phyloP scores from a whole-genome alignment of 2,797 vertebrate species.

The Decapterus maruadsi region DNA sequence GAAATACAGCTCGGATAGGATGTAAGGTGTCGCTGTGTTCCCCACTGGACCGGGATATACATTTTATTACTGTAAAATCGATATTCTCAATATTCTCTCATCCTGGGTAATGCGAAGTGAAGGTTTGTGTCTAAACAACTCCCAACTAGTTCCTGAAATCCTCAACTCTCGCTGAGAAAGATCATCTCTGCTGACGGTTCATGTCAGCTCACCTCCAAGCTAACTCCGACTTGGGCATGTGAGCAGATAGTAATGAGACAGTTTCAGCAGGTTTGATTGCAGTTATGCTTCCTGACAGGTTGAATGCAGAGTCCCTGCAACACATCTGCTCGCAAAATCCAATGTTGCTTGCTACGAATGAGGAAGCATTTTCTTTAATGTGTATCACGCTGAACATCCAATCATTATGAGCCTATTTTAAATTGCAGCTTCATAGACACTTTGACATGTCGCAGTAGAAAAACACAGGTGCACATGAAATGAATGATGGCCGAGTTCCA shows the following conservation, averaged over 20 bases:
- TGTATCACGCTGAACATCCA: not conserved
- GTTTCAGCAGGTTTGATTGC: not conserved
- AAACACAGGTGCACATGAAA: not conserved
- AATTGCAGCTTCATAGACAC: slow-evolving; percentile 1
- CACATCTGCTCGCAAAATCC: not conserved
- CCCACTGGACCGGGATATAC: not conserved
- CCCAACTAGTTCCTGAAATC: not conserved
- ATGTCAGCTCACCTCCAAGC: not conserved
- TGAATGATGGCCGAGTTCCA: slow-evolving; percentile 1
- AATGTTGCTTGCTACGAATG: not conserved
- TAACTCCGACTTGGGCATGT: not conserved
- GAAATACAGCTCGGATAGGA: not conserved
- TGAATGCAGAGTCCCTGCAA: not conserved
- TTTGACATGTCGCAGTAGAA: slow-evolving; percentile 5
- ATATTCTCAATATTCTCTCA: slow-evolving; percentile 7
- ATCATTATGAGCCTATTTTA: not conserved
- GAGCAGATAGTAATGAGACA: not conserved
- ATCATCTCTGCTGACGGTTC: not conserved
- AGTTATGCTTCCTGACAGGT: not conserved
- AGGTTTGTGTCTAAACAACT: not conserved
- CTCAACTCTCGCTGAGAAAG: not conserved
- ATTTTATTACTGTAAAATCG: slow-evolving; percentile 3
- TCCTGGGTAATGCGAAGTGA: not conserved
- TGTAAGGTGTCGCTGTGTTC: not conserved
- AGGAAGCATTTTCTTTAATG: not conserved